Conservation (phyloP, 2,888 invertebrate species). For the Pyrrhosoma nymphula region DNA sequence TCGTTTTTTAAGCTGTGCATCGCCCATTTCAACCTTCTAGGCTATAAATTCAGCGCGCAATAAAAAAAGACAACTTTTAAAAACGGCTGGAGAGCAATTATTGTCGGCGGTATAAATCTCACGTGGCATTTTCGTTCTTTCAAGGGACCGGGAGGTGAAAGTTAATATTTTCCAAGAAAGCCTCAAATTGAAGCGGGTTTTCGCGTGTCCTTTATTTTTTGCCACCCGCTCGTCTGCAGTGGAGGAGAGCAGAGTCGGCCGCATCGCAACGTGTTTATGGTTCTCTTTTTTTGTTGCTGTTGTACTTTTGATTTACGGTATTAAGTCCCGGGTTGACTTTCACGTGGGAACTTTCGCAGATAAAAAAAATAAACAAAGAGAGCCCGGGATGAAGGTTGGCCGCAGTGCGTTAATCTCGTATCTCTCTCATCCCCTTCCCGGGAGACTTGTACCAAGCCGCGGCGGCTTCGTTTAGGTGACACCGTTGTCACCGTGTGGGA, state of each 20-base stretch:
- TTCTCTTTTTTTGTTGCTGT: not conserved
- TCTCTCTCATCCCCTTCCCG: not conserved
- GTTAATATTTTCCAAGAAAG: not conserved
- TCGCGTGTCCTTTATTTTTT: not conserved
- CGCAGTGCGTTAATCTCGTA: not conserved
- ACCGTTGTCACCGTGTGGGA: not conserved
- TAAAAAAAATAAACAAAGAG: not conserved
- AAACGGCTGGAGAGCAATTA: not conserved
- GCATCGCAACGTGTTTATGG: not conserved
- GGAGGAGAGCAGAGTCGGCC: not conserved
- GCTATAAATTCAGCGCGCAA: not conserved
- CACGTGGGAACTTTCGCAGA: not conserved
- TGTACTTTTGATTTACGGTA: not conserved
- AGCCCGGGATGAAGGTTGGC: not conserved
- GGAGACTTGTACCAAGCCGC: not conserved
- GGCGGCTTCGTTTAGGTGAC: not conserved
- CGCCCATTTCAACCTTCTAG: not conserved
- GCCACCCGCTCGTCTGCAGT: not conserved
- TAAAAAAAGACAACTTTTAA: not conserved
- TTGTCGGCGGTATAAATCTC: not conserved
- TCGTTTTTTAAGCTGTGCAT: not conserved
- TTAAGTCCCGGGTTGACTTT: conserved; percentile 18
- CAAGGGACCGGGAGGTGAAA: not conserved
- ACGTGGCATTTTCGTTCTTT: not conserved
- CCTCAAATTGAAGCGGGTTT: not conserved